phyloP scores from a whole-genome alignment of 1,140 invertebrate genomes.

The Drosophila pseudoananassae region DNA sequence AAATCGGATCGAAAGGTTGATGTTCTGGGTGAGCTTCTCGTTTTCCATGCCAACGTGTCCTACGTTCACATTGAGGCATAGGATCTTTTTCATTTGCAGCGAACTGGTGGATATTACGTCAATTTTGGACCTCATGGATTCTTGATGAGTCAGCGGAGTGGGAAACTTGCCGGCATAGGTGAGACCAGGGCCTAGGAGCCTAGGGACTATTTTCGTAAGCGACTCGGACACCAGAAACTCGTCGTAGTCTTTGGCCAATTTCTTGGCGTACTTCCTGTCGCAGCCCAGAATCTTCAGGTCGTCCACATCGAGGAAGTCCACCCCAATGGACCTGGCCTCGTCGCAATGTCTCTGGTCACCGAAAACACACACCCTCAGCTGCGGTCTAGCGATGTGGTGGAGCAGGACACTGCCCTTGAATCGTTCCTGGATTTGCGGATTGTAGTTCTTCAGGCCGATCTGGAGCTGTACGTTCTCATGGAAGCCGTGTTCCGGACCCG shows the following conservation, averaged over 20 bases:
- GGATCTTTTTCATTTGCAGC: background rate
- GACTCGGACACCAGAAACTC: conserved; percentile 12
- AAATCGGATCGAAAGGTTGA: conserved; percentile 13
- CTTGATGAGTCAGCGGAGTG: conserved; percentile 2
- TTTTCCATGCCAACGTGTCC: background rate
- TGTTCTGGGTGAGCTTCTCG: conserved; percentile 3
- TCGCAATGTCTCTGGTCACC: conserved; percentile 16
- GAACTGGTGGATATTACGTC: conserved; percentile 5
- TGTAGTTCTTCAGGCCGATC: conserved; percentile 16
- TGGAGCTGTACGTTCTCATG: conserved; percentile 14
- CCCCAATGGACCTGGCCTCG: conserved; percentile 10
- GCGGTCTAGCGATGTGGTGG: conserved; percentile 17
- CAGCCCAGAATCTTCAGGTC: background rate
- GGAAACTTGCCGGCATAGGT: conserved; percentile 19
- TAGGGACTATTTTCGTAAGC: conserved; percentile 14
- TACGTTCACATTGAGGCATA: conserved; percentile 12
- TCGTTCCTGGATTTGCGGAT: background rate
- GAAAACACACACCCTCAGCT: conserved; percentile 14
- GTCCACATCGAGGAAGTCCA: conserved; percentile 5
- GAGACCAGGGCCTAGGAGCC: background rate
- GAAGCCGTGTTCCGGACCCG: background rate
- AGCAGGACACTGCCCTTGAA: conserved; percentile 16
- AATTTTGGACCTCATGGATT: conserved; percentile 21
- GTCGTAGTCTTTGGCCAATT: conserved; percentile 6
- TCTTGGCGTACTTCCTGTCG: conserved; percentile 5